Conservation (phyloP, 2,888 invertebrate species). For the Seira sanloemensis region DNA sequence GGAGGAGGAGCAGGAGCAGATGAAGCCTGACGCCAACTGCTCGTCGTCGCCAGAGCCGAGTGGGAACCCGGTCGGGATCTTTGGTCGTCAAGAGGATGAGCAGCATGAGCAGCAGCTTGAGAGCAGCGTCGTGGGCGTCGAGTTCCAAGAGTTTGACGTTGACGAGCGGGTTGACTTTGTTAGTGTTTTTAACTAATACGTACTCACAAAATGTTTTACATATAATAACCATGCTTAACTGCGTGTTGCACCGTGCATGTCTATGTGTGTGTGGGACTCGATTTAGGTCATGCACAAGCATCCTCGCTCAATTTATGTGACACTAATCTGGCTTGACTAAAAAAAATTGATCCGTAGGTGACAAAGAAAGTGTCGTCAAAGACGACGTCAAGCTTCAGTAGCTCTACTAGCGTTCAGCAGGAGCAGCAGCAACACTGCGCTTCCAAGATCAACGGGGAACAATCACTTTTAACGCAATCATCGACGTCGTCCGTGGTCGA, state of each 20-base stretch:
- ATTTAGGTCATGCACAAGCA: background rate
- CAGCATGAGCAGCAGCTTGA: conserved; percentile 2
- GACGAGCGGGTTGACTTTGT: conserved; percentile 17
- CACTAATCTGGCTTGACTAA: conserved; percentile 11
- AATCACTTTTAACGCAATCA: no score
- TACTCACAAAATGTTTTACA: no score
- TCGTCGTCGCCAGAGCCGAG: conserved; percentile 31
- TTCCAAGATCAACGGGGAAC: no score
- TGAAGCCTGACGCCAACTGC: no score
- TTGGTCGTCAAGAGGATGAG: background rate
- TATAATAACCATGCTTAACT: no score
- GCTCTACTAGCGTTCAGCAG: conserved; percentile 11
- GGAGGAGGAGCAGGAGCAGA: background rate
- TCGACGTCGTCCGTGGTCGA: conserved; percentile 12
- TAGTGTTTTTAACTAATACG: conserved; percentile 14
- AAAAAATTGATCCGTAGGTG: background rate
- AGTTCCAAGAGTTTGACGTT: conserved; percentile 40
- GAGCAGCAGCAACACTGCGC: background rate
- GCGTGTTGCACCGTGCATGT: conserved; percentile 1
- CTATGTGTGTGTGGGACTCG: conserved; percentile 24
- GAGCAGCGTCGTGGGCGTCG: conserved; percentile 37
- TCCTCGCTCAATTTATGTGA: no score
- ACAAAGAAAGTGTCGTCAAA: conserved; percentile 38
- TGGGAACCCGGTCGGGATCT: conserved; percentile 22
- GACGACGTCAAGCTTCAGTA: conserved; percentile 27